phyloP scores from a whole-genome alignment of 2,113 vertebrate genomes.

The Corydoras sp. region DNA sequence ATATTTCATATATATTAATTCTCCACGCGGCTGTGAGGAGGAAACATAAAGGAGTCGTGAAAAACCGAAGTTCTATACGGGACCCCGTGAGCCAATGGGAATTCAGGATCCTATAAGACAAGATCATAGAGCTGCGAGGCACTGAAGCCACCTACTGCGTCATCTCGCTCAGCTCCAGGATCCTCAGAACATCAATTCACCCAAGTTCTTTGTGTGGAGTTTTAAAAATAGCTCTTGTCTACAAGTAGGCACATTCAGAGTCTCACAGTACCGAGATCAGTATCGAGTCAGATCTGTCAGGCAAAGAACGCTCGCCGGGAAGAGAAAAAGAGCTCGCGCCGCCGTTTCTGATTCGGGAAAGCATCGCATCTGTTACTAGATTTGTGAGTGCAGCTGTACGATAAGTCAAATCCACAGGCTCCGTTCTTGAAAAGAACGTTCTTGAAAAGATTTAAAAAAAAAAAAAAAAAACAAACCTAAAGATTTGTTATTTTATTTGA shows the following conservation, averaged over 20 bases:
- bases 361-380: not conserved
- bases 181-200: not conserved
- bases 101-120: too few relatives aligned
- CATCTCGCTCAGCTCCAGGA: not conserved
- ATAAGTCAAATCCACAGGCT: too few relatives aligned
- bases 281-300: conserved; percentile 23
- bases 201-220: not conserved
- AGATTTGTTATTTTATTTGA: too few relatives aligned
- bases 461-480: too few relatives aligned
- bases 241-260: not conserved
- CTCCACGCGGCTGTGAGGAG: too few relatives aligned
- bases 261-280: conserved; percentile 14
- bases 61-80: too few relatives aligned
- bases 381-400: too few relatives aligned
- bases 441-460: too few relatives aligned
- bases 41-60: too few relatives aligned
- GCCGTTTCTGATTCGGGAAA: conserved; percentile 1
- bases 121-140: not conserved
- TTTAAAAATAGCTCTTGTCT: conserved; percentile 5
- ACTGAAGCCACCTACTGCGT: not conserved
- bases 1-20: too few relatives aligned
- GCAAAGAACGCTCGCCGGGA: not conserved
- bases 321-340: not conserved
- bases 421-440: too few relatives aligned
- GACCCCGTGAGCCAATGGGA: too few relatives aligned